Percentiles rank a stretch among this genome's conserved stretches.
Evolutionary conservation across 2,113 vertebrate genomes (phyloP).

Genomic region (Capreolus pygargus): DNA sequence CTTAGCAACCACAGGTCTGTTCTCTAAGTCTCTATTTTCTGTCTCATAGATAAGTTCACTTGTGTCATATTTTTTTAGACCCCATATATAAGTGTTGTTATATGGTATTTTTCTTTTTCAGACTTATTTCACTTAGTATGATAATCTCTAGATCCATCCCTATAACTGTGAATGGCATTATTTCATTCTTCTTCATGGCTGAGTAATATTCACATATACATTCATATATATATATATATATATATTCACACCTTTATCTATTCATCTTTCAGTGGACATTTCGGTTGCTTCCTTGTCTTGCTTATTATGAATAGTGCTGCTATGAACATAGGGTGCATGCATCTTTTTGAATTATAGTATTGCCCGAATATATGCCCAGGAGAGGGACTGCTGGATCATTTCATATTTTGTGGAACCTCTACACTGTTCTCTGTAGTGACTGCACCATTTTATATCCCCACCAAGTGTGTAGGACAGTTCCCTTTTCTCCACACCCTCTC

Average conservation of each 20-base stretch:
- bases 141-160: neutral
- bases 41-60: neutral
- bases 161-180: neutral
- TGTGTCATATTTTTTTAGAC: neutral
- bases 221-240: neutral
- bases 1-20: neutral
- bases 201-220: neutral
- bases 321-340: neutral
- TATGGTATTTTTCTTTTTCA: neutral
- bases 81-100: neutral
- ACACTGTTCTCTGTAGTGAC: neutral
- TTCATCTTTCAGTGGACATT: neutral
- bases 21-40: neutral
- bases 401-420: neutral
- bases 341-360: neutral
- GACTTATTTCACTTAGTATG: neutral
- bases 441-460: neutral
- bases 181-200: neutral
- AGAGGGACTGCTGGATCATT: neutral
- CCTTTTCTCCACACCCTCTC: neutral
- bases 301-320: neutral
- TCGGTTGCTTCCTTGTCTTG: neutral
- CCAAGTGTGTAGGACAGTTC: neutral
- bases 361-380: neutral
- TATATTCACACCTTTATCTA: neutral